These are phyloP conservation scores for Oncorhynchus mykiss DNA, from an alignment of 2,113 vertebrate species.

Conservation along the genomic window DNA sequence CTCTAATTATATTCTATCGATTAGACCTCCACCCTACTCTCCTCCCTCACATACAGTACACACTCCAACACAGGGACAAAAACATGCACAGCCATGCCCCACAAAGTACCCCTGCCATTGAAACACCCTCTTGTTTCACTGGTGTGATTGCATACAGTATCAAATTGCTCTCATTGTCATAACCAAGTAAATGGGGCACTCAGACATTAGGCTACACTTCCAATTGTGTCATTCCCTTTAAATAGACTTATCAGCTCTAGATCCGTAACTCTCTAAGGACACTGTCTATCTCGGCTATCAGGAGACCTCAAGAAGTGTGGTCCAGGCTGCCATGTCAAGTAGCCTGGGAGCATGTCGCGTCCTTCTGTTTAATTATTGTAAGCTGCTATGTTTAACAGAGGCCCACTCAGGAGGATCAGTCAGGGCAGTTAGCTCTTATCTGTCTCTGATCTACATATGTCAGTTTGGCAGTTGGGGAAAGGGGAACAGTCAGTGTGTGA, in stretches of 20 bases:
- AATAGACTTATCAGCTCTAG: not conserved
- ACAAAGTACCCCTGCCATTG: not conserved
- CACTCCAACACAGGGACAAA: not conserved
- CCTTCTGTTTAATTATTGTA: not conserved
- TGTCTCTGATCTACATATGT: not conserved
- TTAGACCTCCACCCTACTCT: not conserved
- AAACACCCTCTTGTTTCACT: not conserved
- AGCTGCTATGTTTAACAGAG: not conserved
- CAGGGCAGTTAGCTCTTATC: not conserved
- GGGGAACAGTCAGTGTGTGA: not conserved
- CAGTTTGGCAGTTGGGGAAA: not conserved
- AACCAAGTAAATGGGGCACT: not conserved
- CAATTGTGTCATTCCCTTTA: not conserved
- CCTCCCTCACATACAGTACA: not conserved
- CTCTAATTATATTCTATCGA: slow-evolving; percentile 31
- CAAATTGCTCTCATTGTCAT: not conserved
- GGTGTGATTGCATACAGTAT: not conserved
- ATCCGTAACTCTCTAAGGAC: not conserved
- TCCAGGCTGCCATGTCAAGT: not conserved
- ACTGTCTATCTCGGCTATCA: not conserved
- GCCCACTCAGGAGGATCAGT: not conserved
- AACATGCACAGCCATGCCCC: not conserved
- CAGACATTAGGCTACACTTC: not conserved
- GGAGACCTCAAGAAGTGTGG: not conserved
- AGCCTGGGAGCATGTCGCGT: not conserved